phyloP scores from a whole-genome alignment of 1,140 invertebrate genomes.

The Ceratosolen fusciceps region DNA sequence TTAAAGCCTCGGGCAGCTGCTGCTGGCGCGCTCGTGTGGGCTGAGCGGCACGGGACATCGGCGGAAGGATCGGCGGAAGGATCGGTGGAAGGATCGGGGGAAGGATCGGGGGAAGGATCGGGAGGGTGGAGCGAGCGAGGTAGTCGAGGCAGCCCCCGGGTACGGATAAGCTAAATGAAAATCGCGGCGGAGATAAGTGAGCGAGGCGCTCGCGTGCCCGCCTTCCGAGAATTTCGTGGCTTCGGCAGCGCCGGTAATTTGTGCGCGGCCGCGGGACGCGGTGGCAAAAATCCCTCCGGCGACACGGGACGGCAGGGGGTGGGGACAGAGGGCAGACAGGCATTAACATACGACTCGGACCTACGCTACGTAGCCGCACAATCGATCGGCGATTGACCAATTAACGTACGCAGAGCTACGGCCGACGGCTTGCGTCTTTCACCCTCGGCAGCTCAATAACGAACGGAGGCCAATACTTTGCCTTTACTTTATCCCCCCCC shows the following conservation, averaged over 20 bases:
- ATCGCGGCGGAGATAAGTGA: neutral
- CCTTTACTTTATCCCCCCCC: neutral
- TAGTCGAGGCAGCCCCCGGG: neutral
- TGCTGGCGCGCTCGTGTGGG: no score
- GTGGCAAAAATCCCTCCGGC: constrained; percentile 9
- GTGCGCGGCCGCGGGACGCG: neutral
- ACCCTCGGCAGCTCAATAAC: neutral
- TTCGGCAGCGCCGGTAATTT: neutral
- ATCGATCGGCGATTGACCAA: constrained; percentile 13
- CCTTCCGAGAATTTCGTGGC: constrained; percentile 6
- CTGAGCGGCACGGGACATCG: no score
- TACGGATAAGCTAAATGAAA: no score
- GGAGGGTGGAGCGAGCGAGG: neutral
- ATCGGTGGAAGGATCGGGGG: neutral
- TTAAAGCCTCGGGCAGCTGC: no score
- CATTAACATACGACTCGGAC: constrained; percentile 11
- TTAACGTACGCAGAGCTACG: constrained; percentile 3
- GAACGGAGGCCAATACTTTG: neutral
- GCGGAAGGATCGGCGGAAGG: no score
- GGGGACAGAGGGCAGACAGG: no score
- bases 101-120: neutral
- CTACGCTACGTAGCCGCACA: no score
- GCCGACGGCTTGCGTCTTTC: neutral
- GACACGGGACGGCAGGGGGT: no score
- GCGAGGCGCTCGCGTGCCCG: neutral